Evolutionary conservation across 2,797 vertebrate genomes (phyloP).

Genomic region (Synanceia verrucosa): DNA sequence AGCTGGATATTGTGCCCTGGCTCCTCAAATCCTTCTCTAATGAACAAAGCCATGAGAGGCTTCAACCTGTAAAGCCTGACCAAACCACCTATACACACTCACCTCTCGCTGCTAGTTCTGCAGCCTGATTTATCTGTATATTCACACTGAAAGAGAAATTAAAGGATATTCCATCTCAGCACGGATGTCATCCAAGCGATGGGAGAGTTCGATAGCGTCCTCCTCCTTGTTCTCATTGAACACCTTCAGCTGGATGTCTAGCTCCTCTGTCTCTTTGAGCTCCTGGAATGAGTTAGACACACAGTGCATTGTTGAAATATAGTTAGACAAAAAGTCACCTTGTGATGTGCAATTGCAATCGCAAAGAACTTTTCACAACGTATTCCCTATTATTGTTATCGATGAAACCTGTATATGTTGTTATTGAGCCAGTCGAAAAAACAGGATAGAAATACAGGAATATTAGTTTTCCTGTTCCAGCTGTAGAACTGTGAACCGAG

Average conservation of each 20-base stretch:
- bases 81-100: constrained; percentile 57
- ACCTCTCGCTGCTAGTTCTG: constrained; percentile 23
- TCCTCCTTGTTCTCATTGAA: constrained; percentile 99
- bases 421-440: too few relatives aligned
- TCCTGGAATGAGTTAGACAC: constrained; percentile 77
- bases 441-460: not conserved
- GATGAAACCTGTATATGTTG: not conserved
- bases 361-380: not conserved
- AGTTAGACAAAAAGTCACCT: constrained; percentile 17
- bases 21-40: constrained; percentile 79
- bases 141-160: constrained; percentile 37
- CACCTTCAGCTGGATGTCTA: constrained; percentile 98
- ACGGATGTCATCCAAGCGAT: constrained; percentile 94
- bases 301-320: not conserved
- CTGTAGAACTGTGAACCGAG: constrained; percentile 35
- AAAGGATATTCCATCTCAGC: constrained; percentile 99
- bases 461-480: constrained; percentile 34
- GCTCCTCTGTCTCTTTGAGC: constrained; percentile 96
- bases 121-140: constrained; percentile 43
- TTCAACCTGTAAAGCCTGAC: constrained; percentile 64
- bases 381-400: not conserved
- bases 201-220: constrained; percentile 94
- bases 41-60: constrained; percentile 67
- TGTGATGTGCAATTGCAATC: not conserved
- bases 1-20: constrained; percentile 64